These are phyloP conservation scores for Poliocrania exsul DNA, from an alignment of 2,797 vertebrate species.

Conservation along the genomic window DNA sequence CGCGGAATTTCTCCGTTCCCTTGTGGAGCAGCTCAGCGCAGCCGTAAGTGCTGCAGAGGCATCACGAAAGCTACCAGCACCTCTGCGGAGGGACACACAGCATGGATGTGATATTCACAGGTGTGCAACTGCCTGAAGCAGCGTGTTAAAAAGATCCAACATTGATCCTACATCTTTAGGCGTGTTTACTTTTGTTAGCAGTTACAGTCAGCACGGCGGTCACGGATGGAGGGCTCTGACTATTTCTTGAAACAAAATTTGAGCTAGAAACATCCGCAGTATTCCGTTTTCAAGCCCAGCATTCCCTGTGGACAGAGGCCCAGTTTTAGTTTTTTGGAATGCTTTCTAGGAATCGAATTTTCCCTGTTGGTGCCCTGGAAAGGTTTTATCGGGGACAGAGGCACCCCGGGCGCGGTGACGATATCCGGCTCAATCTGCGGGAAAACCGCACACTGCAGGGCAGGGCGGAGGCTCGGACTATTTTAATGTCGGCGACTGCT, in stretches of 20 bases:
- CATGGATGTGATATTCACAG: not conserved
- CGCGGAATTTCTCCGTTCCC: not conserved
- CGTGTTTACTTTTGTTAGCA: not conserved
- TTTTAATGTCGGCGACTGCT: not conserved
- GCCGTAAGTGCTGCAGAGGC: not conserved
- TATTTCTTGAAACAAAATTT: not conserved
- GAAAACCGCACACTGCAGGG: not conserved
- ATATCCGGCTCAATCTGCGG: not conserved
- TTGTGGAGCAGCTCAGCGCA: not conserved
- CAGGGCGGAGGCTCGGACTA: not conserved
- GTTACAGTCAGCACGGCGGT: not conserved
- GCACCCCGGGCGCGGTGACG: not conserved
- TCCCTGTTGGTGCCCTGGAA: not conserved
- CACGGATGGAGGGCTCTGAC: not conserved
- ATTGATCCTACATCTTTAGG: not conserved
- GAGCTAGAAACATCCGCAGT: not conserved
- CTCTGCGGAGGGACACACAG: not conserved
- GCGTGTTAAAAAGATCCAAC: not conserved
- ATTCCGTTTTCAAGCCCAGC: not conserved
- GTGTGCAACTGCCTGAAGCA: not conserved
- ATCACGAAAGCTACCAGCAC: not conserved
- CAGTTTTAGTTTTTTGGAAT: not conserved
- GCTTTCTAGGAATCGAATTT: not conserved
- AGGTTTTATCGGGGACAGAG: not conserved
- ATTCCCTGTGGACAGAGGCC: not conserved